Percentiles rank a stretch among this genome's conserved stretches.
These are phyloP conservation scores for Drosophila anceps DNA, from an alignment of 2,888 invertebrate genomes.

Conservation along the genomic window DNA sequence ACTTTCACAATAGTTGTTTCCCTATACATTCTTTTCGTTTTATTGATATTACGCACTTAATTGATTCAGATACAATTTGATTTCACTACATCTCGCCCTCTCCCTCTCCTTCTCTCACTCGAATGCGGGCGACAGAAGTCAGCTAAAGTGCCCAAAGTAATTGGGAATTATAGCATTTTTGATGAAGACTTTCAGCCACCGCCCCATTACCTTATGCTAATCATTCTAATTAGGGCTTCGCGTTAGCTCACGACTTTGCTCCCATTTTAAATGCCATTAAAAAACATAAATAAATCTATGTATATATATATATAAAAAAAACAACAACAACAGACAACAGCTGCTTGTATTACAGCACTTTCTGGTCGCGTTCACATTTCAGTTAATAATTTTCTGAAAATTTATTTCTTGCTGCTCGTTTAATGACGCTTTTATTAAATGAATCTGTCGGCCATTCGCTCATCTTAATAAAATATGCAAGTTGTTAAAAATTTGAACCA, in stretches of 20 bases:
- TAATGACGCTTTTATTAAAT: conserved; percentile 75
- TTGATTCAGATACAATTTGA: conserved; percentile 65
- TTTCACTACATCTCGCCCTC: conserved; percentile 17
- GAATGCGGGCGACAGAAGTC: conserved; percentile 32
- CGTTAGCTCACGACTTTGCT: conserved; percentile 1
- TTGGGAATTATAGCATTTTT: conserved; percentile 5
- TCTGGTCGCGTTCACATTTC: conserved; percentile 1
- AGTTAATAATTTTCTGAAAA: conserved; percentile 59
- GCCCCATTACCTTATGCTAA: conserved; percentile 22
- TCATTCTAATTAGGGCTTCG: conserved; percentile 32
- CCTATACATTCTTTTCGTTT: conserved; percentile 27
- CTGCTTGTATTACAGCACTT: conserved; percentile 41
- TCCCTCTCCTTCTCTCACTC: background rate
- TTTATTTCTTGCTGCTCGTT: conserved; percentile 59
- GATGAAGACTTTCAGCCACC: background rate
- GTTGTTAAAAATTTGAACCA: conserved; percentile 63
- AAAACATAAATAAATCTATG: conserved; percentile 28
- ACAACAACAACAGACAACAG: conserved; percentile 34
- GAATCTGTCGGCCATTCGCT: conserved; percentile 57
- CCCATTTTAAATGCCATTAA: conserved; percentile 69
- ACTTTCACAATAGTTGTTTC: conserved; percentile 53
- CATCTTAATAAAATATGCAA: conserved; percentile 64
- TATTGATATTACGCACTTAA: conserved; percentile 64
- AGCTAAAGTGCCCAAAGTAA: background rate
- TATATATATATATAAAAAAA: conserved; percentile 2